phyloP scores from a whole-genome alignment of 2,797 vertebrate species.

The Sarcoramphus papa region DNA sequence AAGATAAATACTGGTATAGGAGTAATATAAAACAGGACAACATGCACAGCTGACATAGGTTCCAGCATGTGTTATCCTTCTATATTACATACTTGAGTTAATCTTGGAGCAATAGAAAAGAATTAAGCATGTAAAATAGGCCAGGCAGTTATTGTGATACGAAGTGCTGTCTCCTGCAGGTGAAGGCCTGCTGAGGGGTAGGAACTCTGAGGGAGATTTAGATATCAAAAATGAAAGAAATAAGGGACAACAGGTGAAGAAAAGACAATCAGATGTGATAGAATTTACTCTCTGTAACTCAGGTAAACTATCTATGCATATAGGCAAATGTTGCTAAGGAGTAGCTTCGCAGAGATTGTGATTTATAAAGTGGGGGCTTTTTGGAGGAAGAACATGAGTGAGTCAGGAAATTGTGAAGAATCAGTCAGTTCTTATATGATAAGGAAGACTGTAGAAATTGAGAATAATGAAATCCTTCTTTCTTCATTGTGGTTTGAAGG shows the following conservation, averaged over 20 bases:
- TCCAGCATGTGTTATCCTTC: background rate
- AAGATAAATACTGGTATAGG: background rate
- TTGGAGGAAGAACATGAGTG: background rate
- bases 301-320: background rate
- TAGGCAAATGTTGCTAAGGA: background rate
- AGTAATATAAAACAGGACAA: background rate
- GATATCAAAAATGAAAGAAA: background rate
- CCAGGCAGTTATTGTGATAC: background rate
- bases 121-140: background rate
- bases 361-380: background rate
- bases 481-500: background rate
- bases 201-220: background rate
- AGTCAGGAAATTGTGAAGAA: background rate
- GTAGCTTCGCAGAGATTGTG: background rate
- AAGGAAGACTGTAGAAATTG: background rate
- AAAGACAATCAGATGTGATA: background rate
- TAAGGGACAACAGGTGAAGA: background rate
- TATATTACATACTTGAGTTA: background rate
- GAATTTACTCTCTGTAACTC: background rate
- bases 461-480: background rate
- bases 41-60: background rate
- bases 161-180: background rate
- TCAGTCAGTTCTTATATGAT: background rate
- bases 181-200: background rate
- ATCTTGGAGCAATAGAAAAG: background rate